phyloP scores from a whole-genome alignment of 2,888 invertebrate genomes.

The Pristionchus fissidentatus region DNA sequence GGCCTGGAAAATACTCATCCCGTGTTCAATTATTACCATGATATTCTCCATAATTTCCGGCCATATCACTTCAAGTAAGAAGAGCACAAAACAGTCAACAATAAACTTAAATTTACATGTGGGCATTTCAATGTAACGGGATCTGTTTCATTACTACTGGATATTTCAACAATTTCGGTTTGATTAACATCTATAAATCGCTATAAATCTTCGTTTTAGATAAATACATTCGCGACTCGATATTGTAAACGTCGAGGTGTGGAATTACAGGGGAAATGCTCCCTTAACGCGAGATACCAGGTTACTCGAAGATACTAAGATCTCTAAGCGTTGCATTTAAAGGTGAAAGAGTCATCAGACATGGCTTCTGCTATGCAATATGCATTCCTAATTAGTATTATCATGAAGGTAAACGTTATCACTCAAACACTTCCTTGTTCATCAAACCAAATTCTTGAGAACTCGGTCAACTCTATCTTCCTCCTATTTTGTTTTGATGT shows the following conservation, averaged over 20 bases:
- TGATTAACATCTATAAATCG: background rate
- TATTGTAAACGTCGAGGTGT: background rate
- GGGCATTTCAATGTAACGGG: background rate
- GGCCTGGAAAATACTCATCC: background rate
- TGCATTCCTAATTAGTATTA: background rate
- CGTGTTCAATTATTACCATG: background rate
- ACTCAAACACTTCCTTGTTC: background rate
- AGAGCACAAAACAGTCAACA: too few species aligned
- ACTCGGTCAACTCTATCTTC: background rate
- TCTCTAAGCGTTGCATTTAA: background rate
- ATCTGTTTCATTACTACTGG: background rate
- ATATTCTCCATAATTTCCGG: background rate
- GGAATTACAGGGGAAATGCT: background rate
- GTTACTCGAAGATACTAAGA: too few species aligned
- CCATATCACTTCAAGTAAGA: background rate
- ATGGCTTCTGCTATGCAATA: background rate
- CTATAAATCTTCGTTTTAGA: background rate
- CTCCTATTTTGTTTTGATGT: background rate
- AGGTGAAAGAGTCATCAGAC: constrained; percentile 12
- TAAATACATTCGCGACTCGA: background rate
- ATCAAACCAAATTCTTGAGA: background rate
- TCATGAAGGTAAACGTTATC: background rate
- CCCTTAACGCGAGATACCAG: background rate
- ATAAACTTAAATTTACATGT: background rate
- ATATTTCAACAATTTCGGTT: background rate